Evolutionary conservation across 2,888 invertebrate species (phyloP).

Genomic region (Bunonema sp.): DNA sequence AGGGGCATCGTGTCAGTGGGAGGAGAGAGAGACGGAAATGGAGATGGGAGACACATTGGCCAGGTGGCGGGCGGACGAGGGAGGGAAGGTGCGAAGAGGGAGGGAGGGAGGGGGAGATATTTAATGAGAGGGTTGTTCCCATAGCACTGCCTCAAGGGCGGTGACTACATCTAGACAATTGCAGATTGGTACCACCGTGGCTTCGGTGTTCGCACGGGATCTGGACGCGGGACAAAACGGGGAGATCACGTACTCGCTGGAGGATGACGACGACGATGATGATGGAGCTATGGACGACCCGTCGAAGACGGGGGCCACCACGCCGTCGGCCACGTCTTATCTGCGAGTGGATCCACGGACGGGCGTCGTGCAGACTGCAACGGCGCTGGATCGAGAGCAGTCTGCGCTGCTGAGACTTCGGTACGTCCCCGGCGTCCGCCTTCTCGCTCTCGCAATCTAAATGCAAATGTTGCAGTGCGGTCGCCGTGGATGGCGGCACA

Average conservation of each 20-base stretch:
- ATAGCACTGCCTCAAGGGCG: slow-evolving; percentile 1
- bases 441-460: no score
- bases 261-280: no score
- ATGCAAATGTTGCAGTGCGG: no score
- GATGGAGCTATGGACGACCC: no score
- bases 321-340: no score
- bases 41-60: not conserved
- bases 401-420: slow-evolving; percentile 63
- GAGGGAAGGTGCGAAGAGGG: not conserved
- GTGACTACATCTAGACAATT: slow-evolving; percentile 11
- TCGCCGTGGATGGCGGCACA: slow-evolving; percentile 29
- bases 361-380: slow-evolving; percentile 77
- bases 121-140: not conserved
- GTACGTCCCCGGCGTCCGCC: no score
- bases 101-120: slow-evolving; percentile 4
- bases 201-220: slow-evolving; percentile 60
- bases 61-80: not conserved
- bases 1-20: no score
- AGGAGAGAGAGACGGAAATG: not conserved
- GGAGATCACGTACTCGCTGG: slow-evolving; percentile 60
- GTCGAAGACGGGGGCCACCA: no score
- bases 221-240: slow-evolving; percentile 78
- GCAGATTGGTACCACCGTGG: slow-evolving; percentile 36
- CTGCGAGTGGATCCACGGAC: slow-evolving; percentile 63
- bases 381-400: slow-evolving; percentile 70